Evolutionary conservation across 1,140 invertebrate genomes (phyloP).

Genomic region (Leptinotarsa texana): DNA sequence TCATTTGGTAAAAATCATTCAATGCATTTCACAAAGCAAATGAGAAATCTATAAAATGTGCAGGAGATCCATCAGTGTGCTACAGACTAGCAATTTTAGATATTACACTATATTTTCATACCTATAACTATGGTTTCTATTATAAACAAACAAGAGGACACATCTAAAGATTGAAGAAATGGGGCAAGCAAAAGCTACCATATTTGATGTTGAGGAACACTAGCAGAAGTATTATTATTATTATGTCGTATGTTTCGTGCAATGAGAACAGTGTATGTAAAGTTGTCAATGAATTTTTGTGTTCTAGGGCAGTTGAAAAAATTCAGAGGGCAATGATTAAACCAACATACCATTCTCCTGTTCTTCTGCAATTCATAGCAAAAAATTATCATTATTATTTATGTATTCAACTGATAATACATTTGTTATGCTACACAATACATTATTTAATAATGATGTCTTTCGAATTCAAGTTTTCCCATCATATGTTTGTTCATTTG

Average conservation of each 20-base stretch:
- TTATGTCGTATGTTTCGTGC: neutral
- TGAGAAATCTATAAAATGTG: no score
- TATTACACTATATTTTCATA: neutral
- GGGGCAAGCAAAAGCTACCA: neutral
- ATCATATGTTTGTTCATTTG: no score
- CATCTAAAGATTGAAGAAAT: neutral
- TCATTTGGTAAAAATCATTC: no score
- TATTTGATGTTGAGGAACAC: neutral
- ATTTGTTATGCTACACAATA: no score
- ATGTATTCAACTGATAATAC: neutral
- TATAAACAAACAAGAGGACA: neutral
- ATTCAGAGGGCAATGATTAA: conserved; percentile 9
- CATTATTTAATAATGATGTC: no score
- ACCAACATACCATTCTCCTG: conserved; percentile 43
- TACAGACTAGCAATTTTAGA: no score
- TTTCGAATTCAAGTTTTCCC: no score
- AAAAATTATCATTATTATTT: conserved; percentile 16
- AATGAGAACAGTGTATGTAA: conserved; percentile 10
- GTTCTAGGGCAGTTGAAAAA: neutral
- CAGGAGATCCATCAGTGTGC: no score
- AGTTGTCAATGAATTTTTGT: neutral
- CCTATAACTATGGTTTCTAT: neutral
- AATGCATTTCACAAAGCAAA: no score
- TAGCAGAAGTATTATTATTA: neutral
- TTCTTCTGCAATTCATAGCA: conserved; percentile 38